Percentiles rank a stretch among this genome's conserved stretches.
phyloP scores from a whole-genome alignment of 2,888 invertebrate species.

The Parnassius orleans region DNA sequence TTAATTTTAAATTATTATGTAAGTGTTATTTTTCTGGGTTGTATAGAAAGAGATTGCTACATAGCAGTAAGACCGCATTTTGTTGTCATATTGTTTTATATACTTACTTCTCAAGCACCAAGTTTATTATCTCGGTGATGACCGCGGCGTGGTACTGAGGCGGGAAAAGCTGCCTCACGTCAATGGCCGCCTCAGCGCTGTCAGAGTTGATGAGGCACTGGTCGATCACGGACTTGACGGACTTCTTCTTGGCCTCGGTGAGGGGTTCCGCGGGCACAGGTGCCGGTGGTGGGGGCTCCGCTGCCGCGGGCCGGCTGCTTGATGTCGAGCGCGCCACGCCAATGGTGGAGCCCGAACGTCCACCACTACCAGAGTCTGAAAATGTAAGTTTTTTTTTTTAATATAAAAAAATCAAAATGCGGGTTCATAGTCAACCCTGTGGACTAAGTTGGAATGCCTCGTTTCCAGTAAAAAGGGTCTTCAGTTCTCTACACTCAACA shows the following conservation, averaged over 20 bases:
- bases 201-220: constrained; percentile 55
- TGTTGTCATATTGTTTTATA: neutral
- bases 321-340: constrained; percentile 56
- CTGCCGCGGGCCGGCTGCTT: constrained; percentile 31
- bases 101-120: constrained; percentile 65
- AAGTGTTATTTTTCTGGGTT: too few species aligned
- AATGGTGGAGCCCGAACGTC: constrained; percentile 58
- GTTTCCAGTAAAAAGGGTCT: too few species aligned
- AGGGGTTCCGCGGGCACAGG: constrained; percentile 52
- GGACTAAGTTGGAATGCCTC: too few species aligned
- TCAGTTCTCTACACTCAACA: too few species aligned
- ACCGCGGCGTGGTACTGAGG: constrained; percentile 61
- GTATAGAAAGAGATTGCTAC: too few species aligned
- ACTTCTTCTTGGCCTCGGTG: constrained; percentile 54
- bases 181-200: constrained; percentile 54
- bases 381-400: constrained; percentile 15
- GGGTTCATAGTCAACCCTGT: too few species aligned
- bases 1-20: too few species aligned
- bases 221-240: constrained; percentile 56
- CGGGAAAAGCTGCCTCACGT: constrained; percentile 54
- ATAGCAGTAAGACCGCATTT: too few species aligned
- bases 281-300: constrained; percentile 34
- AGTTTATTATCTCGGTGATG: constrained; percentile 60
- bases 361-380: constrained; percentile 43
- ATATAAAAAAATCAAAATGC: neutral